phyloP scores from a whole-genome alignment of 2,888 invertebrate species.

The Dinocampus coccinellae region DNA sequence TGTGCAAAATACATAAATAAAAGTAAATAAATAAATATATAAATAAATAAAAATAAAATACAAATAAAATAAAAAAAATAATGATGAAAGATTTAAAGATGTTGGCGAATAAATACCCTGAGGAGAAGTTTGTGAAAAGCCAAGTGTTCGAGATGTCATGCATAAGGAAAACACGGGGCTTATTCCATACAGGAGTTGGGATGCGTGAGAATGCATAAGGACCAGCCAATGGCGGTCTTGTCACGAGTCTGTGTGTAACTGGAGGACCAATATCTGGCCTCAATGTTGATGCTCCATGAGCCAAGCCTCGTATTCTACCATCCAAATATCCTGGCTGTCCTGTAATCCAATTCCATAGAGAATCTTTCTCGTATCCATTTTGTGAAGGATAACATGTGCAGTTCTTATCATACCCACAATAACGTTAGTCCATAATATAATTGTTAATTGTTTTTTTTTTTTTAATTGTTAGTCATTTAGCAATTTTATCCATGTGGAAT shows the following conservation, averaged over 20 bases:
- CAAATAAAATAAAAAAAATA: constrained; percentile 32
- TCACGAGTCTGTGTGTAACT: constrained; percentile 68
- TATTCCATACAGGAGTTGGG: constrained; percentile 83
- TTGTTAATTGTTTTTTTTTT: background rate
- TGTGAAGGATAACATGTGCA: background rate
- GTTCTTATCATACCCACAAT: background rate
- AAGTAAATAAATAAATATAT: constrained; percentile 9
- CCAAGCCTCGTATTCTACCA: constrained; percentile 65
- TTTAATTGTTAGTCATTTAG: background rate
- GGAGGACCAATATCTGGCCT: constrained; percentile 72
- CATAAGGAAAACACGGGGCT: constrained; percentile 84
- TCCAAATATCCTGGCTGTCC: constrained; percentile 61
- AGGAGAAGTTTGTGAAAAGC: constrained; percentile 86
- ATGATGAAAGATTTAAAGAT: constrained; percentile 42
- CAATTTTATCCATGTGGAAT: background rate
- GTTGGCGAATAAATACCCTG: constrained; percentile 74
- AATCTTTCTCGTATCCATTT: background rate
- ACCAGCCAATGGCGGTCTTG: constrained; percentile 85
- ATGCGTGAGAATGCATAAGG: constrained; percentile 92
- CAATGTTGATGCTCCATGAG: constrained; percentile 62
- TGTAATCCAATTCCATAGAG: constrained; percentile 56
- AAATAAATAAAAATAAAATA: constrained; percentile 14
- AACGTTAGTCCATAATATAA: background rate
- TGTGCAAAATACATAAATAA: background rate
- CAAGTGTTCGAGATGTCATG: constrained; percentile 80